Evolutionary conservation across 2,797 vertebrate species (phyloP).

Genomic region (Gobionotothen gibberifrons): DNA sequence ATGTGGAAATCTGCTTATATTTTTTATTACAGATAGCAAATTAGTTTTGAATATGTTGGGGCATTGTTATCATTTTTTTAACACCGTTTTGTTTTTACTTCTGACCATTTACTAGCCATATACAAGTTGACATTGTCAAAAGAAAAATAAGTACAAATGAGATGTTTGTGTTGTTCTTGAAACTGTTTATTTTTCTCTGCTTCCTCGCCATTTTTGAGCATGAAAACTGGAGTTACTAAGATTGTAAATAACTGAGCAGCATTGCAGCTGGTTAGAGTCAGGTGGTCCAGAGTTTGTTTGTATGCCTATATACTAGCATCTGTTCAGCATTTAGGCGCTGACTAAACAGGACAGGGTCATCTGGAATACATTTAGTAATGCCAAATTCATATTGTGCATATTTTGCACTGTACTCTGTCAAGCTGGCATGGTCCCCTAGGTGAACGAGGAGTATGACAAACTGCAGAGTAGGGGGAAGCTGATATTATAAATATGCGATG

Average conservation of each 20-base stretch:
- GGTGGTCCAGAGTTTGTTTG: not conserved
- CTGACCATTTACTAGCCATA: not conserved
- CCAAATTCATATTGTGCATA: slow-evolving; percentile 40
- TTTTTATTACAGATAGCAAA: not conserved
- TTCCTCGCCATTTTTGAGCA: not conserved
- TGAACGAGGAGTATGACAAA: slow-evolving; percentile 29
- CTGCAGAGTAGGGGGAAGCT: slow-evolving; percentile 46
- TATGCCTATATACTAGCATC: not conserved
- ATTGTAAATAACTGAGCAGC: not conserved
- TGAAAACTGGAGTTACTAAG: not conserved
- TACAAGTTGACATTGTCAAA: not conserved
- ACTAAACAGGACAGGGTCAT: slow-evolving; percentile 28
- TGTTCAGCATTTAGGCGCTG: slow-evolving; percentile 12
- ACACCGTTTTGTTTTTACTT: too few species aligned
- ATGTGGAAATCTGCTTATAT: not conserved
- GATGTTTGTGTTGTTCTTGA: not conserved
- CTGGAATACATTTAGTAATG: slow-evolving; percentile 26
- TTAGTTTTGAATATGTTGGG: not conserved
- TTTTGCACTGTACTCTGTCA: slow-evolving; percentile 28
- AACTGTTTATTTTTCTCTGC: not conserved
- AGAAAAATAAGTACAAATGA: not conserved
- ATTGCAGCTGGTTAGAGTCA: not conserved
- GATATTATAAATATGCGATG: slow-evolving; percentile 55
- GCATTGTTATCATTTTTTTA: not conserved
- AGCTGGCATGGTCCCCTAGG: slow-evolving; percentile 29